phyloP scores from a whole-genome alignment of 2,113 vertebrate genomes.

The Rhineura floridana region DNA sequence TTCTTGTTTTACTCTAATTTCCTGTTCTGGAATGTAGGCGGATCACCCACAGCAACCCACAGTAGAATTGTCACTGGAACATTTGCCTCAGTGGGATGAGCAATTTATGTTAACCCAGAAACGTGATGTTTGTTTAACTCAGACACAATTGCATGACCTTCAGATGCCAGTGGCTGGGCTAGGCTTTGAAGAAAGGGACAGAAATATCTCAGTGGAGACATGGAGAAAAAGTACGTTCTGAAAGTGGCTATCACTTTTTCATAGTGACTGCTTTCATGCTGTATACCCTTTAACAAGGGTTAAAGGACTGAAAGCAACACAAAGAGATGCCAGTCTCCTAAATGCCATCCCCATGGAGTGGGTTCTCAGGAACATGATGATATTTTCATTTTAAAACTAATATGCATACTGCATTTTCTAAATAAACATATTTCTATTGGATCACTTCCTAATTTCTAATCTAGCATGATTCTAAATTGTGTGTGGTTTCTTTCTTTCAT shows the following conservation, averaged over 20 bases:
- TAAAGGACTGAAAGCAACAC: neutral
- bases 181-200: slow-evolving; percentile 34
- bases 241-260: neutral
- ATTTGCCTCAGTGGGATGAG: slow-evolving; percentile 39
- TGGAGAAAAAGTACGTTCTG: slow-evolving; percentile 8
- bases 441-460: neutral
- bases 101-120: slow-evolving; percentile 42
- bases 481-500: too few species aligned
- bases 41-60: slow-evolving; percentile 52
- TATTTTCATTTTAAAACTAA: neutral
- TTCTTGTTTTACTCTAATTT: slow-evolving; percentile 53
- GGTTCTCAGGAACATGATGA: neutral
- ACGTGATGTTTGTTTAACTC: slow-evolving; percentile 53
- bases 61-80: slow-evolving; percentile 50
- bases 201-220: neutral
- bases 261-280: too few species aligned
- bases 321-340: neutral
- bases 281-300: too few species aligned
- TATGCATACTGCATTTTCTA: neutral
- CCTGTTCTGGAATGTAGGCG: slow-evolving; percentile 13
- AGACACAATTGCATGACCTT: slow-evolving; percentile 53
- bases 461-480: neutral
- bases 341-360: neutral
- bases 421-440: neutral
- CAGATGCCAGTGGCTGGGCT: slow-evolving; percentile 47